phyloP scores from a whole-genome alignment of 2,888 invertebrate genomes.

The Pseudanteris insignis region DNA sequence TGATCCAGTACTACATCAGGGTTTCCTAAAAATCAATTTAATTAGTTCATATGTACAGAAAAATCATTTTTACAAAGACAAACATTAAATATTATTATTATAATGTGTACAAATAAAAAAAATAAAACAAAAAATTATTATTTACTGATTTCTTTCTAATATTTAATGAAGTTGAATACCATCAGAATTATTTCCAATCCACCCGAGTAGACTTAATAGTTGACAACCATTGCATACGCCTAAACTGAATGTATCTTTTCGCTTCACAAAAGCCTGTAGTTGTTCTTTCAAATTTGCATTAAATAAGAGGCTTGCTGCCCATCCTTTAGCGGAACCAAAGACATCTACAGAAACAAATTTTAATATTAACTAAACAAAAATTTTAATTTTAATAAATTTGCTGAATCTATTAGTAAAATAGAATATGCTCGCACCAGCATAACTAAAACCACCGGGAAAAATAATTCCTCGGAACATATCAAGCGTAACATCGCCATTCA shows the following conservation, averaged over 20 bases:
- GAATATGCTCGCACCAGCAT: slow-evolving; percentile 75
- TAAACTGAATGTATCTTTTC: slow-evolving; percentile 89
- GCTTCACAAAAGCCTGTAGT: slow-evolving; percentile 77
- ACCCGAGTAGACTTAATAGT: slow-evolving; percentile 91
- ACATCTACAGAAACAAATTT: slow-evolving; percentile 74
- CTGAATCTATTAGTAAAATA: slow-evolving; percentile 40
- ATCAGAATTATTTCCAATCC: slow-evolving; percentile 73
- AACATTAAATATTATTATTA: no score
- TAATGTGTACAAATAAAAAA: no score
- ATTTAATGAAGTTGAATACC: slow-evolving; percentile 10
- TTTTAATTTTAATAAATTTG: slow-evolving; percentile 1
- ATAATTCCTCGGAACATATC: slow-evolving; percentile 87
- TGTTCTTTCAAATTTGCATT: slow-evolving; percentile 79
- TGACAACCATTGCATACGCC: slow-evolving; percentile 99
- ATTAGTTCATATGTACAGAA: not conserved
- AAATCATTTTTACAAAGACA: no score
- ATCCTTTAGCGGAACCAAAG: slow-evolving; percentile 96
- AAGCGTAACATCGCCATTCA: slow-evolving; percentile 75
- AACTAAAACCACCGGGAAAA: slow-evolving; percentile 99
- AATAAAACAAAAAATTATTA: not conserved
- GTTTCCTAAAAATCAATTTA: slow-evolving; percentile 14
- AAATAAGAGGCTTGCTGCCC: slow-evolving; percentile 92
- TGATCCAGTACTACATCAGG: slow-evolving; percentile 76
- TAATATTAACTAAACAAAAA: no score
- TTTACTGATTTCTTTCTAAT: not conserved